These are phyloP conservation scores for Labroides dimidiatus DNA, from an alignment of 2,797 vertebrate species.

Conservation along the genomic window DNA sequence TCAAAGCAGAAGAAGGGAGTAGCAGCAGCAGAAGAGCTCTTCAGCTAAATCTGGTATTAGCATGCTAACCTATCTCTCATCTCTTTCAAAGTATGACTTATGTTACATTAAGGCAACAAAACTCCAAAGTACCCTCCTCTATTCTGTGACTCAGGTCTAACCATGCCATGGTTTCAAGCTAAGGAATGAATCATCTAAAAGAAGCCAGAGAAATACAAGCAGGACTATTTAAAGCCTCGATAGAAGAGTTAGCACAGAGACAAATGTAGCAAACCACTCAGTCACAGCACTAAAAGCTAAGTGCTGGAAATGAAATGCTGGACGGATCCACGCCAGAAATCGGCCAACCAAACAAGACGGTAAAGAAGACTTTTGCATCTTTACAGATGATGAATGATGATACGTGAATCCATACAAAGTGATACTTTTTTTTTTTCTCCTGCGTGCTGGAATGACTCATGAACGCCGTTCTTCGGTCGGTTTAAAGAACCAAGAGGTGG, in stretches of 20 bases:
- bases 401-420: background rate
- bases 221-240: conserved; percentile 45
- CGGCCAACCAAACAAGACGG: background rate
- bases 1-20: too few species aligned
- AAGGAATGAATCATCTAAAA: conserved; percentile 9
- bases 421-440: background rate
- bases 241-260: conserved; percentile 21
- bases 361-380: background rate
- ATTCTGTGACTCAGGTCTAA: conserved; percentile 14
- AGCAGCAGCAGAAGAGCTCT: too few species aligned
- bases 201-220: conserved; percentile 6
- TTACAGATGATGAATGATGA: background rate
- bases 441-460: conserved; percentile 7
- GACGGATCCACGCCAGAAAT: conserved; percentile 11
- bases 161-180: conserved; percentile 1
- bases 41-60: too few species aligned
- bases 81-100: background rate
- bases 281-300: conserved; percentile 40
- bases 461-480: background rate
- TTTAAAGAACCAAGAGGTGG: conserved; percentile 2
- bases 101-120: too few species aligned
- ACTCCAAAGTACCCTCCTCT: background rate
- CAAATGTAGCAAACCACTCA: conserved; percentile 41
- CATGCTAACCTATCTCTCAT: too few species aligned
- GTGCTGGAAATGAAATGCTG: conserved; percentile 26